A percentile compares a stretch with the other conserved stretches of the same genome.
These are phyloP conservation scores for Pelobates cultripes DNA, from an alignment of 2,797 vertebrate species.

Conservation along the genomic window DNA sequence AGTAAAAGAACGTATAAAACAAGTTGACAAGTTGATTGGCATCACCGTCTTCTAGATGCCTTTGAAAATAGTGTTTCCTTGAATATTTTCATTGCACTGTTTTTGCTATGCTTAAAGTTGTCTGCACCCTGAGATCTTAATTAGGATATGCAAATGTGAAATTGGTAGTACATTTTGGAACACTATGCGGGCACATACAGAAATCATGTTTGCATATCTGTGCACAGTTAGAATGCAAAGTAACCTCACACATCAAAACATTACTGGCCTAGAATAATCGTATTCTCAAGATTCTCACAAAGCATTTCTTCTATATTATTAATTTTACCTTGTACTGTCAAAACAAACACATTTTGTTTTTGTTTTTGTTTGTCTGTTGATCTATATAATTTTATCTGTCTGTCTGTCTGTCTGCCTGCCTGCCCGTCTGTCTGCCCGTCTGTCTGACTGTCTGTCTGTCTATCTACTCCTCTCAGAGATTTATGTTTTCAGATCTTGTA, in stretches of 20 bases:
- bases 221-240: slow-evolving; percentile 14
- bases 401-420: too few relatives aligned
- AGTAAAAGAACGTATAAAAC: background rate
- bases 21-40: slow-evolving; percentile 30
- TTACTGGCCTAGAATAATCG: background rate
- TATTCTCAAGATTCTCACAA: too few relatives aligned
- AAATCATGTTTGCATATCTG: slow-evolving; percentile 7
- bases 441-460: too few relatives aligned
- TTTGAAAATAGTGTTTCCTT: background rate
- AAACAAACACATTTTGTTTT: too few relatives aligned
- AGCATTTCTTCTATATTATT: too few relatives aligned
- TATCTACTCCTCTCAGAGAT: too few relatives aligned
- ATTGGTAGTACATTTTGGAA: slow-evolving; percentile 32
- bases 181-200: slow-evolving; percentile 9
- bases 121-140: slow-evolving; percentile 34
- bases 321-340: too few relatives aligned
- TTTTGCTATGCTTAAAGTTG: slow-evolving; percentile 30
- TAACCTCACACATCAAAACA: background rate
- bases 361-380: too few relatives aligned
- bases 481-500: too few relatives aligned
- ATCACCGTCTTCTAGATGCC: slow-evolving; percentile 7
- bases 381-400: too few relatives aligned
- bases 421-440: too few relatives aligned
- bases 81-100: slow-evolving; percentile 27
- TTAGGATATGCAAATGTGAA: slow-evolving; percentile 37